Evolutionary conservation across 2,888 invertebrate species (phyloP).

Genomic region (Hirtodrosophila histrioides): DNA sequence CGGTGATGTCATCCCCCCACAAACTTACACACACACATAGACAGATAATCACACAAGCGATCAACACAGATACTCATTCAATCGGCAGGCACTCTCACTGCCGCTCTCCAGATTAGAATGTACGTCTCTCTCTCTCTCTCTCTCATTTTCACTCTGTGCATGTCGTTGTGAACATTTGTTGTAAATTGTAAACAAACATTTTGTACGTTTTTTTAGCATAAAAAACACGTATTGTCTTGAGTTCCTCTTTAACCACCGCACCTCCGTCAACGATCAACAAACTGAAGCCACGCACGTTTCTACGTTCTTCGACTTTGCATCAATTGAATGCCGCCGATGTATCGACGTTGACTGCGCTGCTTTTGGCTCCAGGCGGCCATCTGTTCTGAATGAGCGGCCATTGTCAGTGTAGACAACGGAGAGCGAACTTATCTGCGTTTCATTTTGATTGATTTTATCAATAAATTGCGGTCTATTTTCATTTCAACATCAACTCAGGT

Average conservation of each 20-base stretch:
- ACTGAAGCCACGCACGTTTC: slow-evolving; percentile 48
- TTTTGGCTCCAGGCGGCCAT: slow-evolving; percentile 39
- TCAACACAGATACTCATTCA: slow-evolving; percentile 57
- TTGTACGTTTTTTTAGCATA: slow-evolving; percentile 53
- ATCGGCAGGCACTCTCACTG: slow-evolving; percentile 46
- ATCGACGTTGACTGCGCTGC: slow-evolving; percentile 27
- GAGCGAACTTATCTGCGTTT: slow-evolving; percentile 53
- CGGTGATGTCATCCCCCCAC: slow-evolving; percentile 75
- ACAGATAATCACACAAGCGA: slow-evolving; percentile 65
- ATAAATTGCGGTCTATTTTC: slow-evolving; percentile 74
- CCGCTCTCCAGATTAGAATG: slow-evolving; percentile 37
- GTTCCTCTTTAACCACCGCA: slow-evolving; percentile 1
- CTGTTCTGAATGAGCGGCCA: slow-evolving; percentile 61
- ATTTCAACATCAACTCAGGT: slow-evolving; percentile 50
- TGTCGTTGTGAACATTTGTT: slow-evolving; percentile 37
- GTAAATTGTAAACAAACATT: slow-evolving; percentile 66
- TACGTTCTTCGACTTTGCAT: slow-evolving; percentile 51
- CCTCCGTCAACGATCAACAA: slow-evolving; percentile 10
- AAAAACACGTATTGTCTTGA: slow-evolving; percentile 34
- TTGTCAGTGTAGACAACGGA: slow-evolving; percentile 44
- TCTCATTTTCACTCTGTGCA: background rate
- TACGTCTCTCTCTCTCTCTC: slow-evolving; percentile 20
- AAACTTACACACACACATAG: slow-evolving; percentile 39
- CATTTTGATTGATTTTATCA: slow-evolving; percentile 66
- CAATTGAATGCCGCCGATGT: slow-evolving; percentile 53